Conservation (phyloP, 2,113 vertebrate genomes). For the Panthera tigris region DNA sequence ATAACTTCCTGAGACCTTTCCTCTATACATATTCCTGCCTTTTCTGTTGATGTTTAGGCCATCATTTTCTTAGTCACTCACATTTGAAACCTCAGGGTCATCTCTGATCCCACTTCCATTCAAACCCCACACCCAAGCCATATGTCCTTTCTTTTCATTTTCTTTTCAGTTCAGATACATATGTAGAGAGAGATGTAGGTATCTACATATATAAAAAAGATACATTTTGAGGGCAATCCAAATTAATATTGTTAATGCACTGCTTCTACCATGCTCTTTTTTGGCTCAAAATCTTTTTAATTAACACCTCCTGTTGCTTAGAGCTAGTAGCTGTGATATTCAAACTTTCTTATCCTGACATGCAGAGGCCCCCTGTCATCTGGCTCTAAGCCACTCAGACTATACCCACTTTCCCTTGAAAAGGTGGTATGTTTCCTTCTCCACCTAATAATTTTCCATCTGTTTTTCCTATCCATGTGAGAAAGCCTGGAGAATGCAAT, state of each 20-base stretch:
- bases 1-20: background rate
- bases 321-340: background rate
- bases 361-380: background rate
- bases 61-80: background rate
- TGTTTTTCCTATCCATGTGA: background rate
- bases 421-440: background rate
- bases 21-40: background rate
- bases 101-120: background rate
- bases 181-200: background rate
- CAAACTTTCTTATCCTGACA: background rate
- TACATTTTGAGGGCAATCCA: background rate
- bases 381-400: background rate
- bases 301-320: background rate
- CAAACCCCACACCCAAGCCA: accelerated
- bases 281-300: background rate
- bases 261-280: background rate
- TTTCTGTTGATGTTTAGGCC: background rate
- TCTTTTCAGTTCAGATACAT: background rate
- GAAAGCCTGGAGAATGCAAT: background rate
- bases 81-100: background rate
- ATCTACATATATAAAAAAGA: background rate
- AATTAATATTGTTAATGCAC: background rate
- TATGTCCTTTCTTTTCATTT: background rate
- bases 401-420: background rate
- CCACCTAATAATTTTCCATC: background rate